Evolutionary conservation across 2,888 invertebrate species (phyloP).

Genomic region (Yponomeuta malinellus): DNA sequence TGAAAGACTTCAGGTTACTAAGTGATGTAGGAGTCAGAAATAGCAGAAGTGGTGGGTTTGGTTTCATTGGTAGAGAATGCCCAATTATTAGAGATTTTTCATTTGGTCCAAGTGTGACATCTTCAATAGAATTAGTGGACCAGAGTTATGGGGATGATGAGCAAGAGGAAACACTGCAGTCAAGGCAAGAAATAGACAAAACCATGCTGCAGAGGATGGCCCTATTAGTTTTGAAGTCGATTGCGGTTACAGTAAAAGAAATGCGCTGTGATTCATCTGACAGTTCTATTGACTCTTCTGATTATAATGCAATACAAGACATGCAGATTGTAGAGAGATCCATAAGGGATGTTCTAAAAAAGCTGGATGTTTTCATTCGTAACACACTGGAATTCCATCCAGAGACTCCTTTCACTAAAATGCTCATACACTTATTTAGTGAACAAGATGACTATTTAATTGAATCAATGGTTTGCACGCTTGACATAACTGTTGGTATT

Average conservation of each 20-base stretch:
- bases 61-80: slow-evolving; percentile 64
- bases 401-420: slow-evolving; percentile 90
- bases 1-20: slow-evolving; percentile 87
- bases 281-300: slow-evolving; percentile 88
- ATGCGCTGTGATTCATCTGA: slow-evolving; percentile 91
- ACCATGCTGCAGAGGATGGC: slow-evolving; percentile 91
- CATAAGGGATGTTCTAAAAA: slow-evolving; percentile 87
- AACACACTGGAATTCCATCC: slow-evolving; percentile 89
- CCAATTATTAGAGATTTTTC: slow-evolving; percentile 52
- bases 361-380: slow-evolving; percentile 88
- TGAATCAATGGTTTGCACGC: slow-evolving; percentile 93
- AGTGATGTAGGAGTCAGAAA: slow-evolving; percentile 70
- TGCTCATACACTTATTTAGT: slow-evolving; percentile 90
- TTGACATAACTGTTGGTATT: slow-evolving; percentile 91
- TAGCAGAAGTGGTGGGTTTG: slow-evolving; percentile 56
- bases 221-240: slow-evolving; percentile 89
- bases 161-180: slow-evolving; percentile 46
- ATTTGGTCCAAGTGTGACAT: slow-evolving; percentile 53
- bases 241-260: slow-evolving; percentile 93
- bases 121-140: slow-evolving; percentile 61
- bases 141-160: slow-evolving; percentile 66
- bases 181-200: slow-evolving; percentile 79
- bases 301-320: slow-evolving; percentile 90
- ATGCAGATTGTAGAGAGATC: slow-evolving; percentile 92
- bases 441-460: slow-evolving; percentile 94